A percentile compares a stretch with the other conserved stretches of the same genome.
phyloP scores from a whole-genome alignment of 2,888 invertebrate species.

The Xylophagus ater region DNA sequence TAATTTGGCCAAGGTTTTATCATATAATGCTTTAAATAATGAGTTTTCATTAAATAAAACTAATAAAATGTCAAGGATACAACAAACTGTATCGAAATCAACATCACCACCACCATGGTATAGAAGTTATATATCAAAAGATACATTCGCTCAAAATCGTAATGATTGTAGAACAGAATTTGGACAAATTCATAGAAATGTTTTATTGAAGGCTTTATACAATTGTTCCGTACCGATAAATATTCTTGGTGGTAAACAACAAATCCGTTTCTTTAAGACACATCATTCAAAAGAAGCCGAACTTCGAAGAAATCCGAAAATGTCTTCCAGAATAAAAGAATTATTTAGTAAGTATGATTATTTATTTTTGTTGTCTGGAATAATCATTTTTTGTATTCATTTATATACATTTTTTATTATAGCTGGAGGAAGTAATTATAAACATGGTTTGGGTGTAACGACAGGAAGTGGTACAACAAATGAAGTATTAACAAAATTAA shows the following conservation, averaged over 20 bases:
- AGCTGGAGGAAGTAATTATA: conserved; percentile 10
- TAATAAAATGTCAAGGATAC: conserved; percentile 22
- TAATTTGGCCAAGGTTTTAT: conserved; percentile 1
- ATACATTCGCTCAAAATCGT: conserved; percentile 14
- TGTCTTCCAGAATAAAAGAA: conserved; percentile 55
- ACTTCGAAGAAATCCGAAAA: conserved; percentile 56
- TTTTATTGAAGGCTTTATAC: not conserved
- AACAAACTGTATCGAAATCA: conserved; percentile 36
- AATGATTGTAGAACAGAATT: no score
- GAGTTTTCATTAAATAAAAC: not conserved
- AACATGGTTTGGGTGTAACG: not conserved
- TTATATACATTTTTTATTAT: not conserved
- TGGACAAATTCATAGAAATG: not conserved
- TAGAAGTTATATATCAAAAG: conserved; percentile 14
- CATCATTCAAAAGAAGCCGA: conserved; percentile 61
- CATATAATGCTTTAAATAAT: conserved; percentile 10
- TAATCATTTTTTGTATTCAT: conserved; percentile 22
- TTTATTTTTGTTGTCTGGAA: conserved; percentile 2
- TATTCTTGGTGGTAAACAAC: conserved; percentile 29
- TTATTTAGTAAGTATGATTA: conserved; percentile 30
- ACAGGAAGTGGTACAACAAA: conserved; percentile 2
- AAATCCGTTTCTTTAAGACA: conserved; percentile 69
- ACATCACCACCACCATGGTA: conserved; percentile 24
- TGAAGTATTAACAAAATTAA: conserved; percentile 13
- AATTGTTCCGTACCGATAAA: not conserved